Evolutionary conservation across 2,888 invertebrate genomes (phyloP).

Genomic region (Drosophila pegasa): DNA sequence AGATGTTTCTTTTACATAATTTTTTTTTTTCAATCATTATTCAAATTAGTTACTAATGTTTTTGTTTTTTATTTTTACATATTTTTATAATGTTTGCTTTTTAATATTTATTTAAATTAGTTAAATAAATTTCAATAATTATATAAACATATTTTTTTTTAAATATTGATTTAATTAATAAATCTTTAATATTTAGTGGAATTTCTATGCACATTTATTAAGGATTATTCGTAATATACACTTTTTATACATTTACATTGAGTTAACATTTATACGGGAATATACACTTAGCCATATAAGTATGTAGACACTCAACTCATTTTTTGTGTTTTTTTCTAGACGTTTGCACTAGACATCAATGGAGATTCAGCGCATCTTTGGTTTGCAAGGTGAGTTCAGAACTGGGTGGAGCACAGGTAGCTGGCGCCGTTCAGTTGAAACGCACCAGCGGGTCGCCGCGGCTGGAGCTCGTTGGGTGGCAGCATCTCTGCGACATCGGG

Average conservation of each 20-base stretch:
- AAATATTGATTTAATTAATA: neutral
- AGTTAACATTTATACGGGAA: constrained; percentile 58
- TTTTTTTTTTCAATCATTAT: too few species aligned
- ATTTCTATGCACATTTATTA: constrained; percentile 41
- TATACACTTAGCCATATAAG: constrained; percentile 38
- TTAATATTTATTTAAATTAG: neutral
- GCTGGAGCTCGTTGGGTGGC: constrained; percentile 25
- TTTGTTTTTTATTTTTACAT: too few species aligned
- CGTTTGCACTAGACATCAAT: constrained; percentile 9
- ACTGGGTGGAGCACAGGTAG: constrained; percentile 54
- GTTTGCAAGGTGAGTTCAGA: constrained; percentile 48
- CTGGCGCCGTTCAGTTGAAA: constrained; percentile 39
- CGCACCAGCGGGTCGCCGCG: constrained; percentile 26
- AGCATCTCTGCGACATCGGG: constrained; percentile 36
- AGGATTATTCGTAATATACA: constrained; percentile 46
- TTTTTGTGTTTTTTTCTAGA: neutral
- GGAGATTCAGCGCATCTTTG: constrained; percentile 61
- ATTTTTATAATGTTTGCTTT: too few species aligned
- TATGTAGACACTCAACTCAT: constrained; percentile 40
- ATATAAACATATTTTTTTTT: neutral
- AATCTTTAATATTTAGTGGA: neutral
- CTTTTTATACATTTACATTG: constrained; percentile 52
- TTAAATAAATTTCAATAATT: too few species aligned
- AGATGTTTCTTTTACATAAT: too few species aligned
- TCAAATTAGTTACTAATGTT: too few species aligned